phyloP scores from a whole-genome alignment of 2,888 invertebrate genomes.

The Herminia tarsipennalis region DNA sequence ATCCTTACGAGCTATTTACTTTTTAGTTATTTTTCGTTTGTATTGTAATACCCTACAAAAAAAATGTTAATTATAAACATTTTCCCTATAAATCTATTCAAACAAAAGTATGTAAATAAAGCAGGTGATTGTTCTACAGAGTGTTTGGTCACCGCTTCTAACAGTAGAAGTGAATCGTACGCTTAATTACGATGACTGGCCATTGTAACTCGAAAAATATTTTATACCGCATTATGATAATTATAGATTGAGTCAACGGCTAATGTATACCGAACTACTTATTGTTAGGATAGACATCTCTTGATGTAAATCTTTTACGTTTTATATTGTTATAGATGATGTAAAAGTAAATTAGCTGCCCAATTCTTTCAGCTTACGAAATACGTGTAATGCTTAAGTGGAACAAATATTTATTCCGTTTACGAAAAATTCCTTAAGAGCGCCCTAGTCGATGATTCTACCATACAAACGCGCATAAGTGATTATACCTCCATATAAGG shows the following conservation, averaged over 20 bases:
- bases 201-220: constrained; percentile 62
- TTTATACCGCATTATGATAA: constrained; percentile 77
- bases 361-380: not conserved
- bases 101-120: not conserved
- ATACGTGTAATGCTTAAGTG: no score
- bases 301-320: constrained; percentile 38
- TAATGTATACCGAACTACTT: constrained; percentile 52
- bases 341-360: constrained; percentile 11
- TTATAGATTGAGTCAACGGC: constrained; percentile 65
- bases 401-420: no score
- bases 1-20: no score
- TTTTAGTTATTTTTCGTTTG: no score
- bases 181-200: constrained; percentile 78
- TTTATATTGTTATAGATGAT: constrained; percentile 19
- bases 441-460: no score
- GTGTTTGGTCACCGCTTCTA: constrained; percentile 54
- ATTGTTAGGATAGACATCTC: constrained; percentile 41
- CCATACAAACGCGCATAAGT: no score
- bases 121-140: constrained; percentile 41
- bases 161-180: constrained; percentile 66
- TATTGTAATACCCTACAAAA: no score
- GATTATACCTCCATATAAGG: no score
- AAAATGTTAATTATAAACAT: no score
- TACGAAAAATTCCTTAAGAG: no score
- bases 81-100: not conserved